Conservation (phyloP, 2,888 invertebrate species). For the Carcina quercana region DNA sequence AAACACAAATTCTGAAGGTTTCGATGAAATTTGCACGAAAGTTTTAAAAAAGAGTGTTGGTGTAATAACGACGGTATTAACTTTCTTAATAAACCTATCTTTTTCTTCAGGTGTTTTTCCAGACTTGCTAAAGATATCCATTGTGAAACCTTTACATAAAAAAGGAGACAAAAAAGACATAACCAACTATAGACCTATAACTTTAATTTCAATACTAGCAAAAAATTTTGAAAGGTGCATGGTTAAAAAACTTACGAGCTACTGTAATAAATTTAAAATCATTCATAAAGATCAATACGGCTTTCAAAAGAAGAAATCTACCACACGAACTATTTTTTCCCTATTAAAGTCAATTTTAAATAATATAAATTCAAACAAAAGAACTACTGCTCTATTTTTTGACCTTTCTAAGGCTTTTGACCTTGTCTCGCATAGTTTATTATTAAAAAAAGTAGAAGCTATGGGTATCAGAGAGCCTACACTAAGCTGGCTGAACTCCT, state of each 20-base stretch:
- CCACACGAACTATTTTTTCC: slow-evolving; percentile 8
- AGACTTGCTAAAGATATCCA: slow-evolving; percentile 7
- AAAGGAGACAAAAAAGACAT: slow-evolving; percentile 6
- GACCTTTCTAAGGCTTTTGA: too few relatives aligned
- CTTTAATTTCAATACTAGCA: slow-evolving; percentile 9
- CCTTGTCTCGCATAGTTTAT: too few relatives aligned
- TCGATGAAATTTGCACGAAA: too few relatives aligned
- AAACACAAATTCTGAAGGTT: too few relatives aligned
- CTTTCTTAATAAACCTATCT: slow-evolving; percentile 14
- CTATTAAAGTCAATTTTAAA: too few relatives aligned
- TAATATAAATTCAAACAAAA: too few relatives aligned
- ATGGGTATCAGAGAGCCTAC: too few relatives aligned
- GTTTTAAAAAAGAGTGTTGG: slow-evolving; percentile 5
- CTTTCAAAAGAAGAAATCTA: slow-evolving; percentile 11
- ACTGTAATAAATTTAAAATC: slow-evolving; percentile 13
- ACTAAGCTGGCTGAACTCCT: too few relatives aligned
- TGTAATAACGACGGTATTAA: slow-evolving; percentile 1
- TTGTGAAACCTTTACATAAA: slow-evolving; percentile 8
- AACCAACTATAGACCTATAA: slow-evolving; percentile 12
- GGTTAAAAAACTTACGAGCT: slow-evolving; percentile 9
- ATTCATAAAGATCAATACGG: slow-evolving; percentile 15
- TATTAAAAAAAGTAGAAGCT: too few relatives aligned
- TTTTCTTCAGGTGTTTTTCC: slow-evolving; percentile 10
- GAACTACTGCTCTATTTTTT: too few relatives aligned
- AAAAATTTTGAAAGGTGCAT: slow-evolving; percentile 14